These are phyloP conservation scores for Zaprionus africanus DNA, from an alignment of 1,140 invertebrate species.

Conservation along the genomic window DNA sequence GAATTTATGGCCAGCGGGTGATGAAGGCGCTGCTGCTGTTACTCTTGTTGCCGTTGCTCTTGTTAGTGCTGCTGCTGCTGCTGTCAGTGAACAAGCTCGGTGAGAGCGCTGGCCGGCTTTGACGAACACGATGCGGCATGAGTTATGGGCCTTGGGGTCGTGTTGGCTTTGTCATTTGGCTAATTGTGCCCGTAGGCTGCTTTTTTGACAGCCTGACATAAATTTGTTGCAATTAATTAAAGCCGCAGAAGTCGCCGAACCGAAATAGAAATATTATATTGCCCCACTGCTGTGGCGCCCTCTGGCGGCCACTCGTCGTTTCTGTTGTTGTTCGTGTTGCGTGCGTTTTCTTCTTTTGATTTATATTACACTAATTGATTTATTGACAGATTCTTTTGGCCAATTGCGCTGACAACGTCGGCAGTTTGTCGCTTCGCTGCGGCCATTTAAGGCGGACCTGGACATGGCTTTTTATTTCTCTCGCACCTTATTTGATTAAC, in stretches of 20 bases:
- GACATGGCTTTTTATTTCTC: conserved; percentile 49
- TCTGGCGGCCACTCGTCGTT: conserved; percentile 33
- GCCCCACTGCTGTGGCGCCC: conserved; percentile 33
- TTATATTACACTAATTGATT: conserved; percentile 79
- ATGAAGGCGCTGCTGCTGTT: conserved; percentile 19
- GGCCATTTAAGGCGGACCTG: conserved; percentile 66
- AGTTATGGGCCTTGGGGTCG: conserved; percentile 65
- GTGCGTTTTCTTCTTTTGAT: conserved; percentile 50
- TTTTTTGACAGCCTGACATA: conserved; percentile 69
- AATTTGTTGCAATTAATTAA: conserved; percentile 82
- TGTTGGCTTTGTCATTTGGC: conserved; percentile 76
- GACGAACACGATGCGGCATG: conserved; percentile 43
- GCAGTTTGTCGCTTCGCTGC: conserved; percentile 67
- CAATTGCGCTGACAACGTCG: conserved; percentile 61
- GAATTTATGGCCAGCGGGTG: conserved; percentile 36
- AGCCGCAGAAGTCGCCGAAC: conserved; percentile 56
- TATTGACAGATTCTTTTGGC: conserved; percentile 73
- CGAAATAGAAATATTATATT: conserved; percentile 68
- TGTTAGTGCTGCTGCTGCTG: conserved; percentile 8
- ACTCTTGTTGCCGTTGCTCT: not conserved
- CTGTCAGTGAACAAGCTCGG: conserved; percentile 23
- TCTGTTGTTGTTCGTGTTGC: not conserved
- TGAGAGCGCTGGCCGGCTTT: conserved; percentile 12
- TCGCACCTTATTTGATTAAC: conserved; percentile 80
- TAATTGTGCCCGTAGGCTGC: conserved; percentile 76